Evolutionary conservation across 92 coral and sea anemone genomes (phyloP).

Genomic region (Paragorgia papillata): DNA sequence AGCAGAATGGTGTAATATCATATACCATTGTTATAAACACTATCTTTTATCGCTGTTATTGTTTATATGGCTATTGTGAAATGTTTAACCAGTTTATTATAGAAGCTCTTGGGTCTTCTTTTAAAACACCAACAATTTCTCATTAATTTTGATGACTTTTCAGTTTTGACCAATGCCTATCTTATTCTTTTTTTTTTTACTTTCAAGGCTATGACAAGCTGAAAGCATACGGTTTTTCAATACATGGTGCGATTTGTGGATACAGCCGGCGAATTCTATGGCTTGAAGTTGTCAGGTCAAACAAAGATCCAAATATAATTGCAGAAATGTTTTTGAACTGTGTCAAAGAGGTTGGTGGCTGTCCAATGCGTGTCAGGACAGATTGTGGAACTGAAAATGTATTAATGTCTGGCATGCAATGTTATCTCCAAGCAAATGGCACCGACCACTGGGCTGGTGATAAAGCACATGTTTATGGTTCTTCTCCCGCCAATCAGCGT

Average conservation of each 20-base stretch:
- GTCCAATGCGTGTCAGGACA: slow-evolving; percentile 2
- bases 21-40: too few species aligned
- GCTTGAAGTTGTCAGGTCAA: slow-evolving; percentile 20
- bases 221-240: slow-evolving; percentile 18
- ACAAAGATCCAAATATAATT: slow-evolving; percentile 13
- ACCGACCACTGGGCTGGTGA: not conserved
- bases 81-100: too few species aligned
- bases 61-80: too few species aligned
- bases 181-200: too few species aligned
- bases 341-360: slow-evolving; percentile 3
- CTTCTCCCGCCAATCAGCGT: slow-evolving; percentile 21
- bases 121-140: too few species aligned
- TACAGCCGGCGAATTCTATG: not conserved
- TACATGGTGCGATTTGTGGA: too few species aligned
- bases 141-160: too few species aligned
- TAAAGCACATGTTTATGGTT: slow-evolving; percentile 11
- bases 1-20: too few species aligned
- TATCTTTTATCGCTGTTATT: too few species aligned
- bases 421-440: slow-evolving; percentile 2
- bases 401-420: slow-evolving; percentile 10
- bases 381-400: slow-evolving; percentile 29
- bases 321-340: slow-evolving; percentile 6
- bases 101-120: too few species aligned
- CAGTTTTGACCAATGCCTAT: too few species aligned
- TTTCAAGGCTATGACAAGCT: not conserved